These are phyloP conservation scores for Apteryx mantelli DNA, from an alignment of 2,113 vertebrate species.

Conservation along the genomic window DNA sequence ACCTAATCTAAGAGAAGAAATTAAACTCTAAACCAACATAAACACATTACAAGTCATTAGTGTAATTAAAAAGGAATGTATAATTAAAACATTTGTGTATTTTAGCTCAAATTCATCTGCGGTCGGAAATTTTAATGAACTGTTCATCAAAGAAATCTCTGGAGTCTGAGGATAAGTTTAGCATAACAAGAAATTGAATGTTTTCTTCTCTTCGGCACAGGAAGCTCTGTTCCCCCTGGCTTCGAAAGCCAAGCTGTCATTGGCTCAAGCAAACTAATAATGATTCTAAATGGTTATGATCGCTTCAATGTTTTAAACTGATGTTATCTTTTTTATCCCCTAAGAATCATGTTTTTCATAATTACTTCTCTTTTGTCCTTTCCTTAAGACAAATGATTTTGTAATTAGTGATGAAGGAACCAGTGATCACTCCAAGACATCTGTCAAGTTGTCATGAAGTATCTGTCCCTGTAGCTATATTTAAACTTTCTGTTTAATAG, in stretches of 20 bases:
- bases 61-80: conserved; percentile 88
- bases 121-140: conserved; percentile 85
- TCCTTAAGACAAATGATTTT: conserved; percentile 88
- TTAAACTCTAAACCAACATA: conserved; percentile 87
- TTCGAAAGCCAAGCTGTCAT: conserved; percentile 79
- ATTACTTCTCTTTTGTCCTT: conserved; percentile 88
- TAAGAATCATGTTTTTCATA: conserved; percentile 87
- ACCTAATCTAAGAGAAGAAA: conserved; percentile 86
- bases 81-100: conserved; percentile 90
- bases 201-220: conserved; percentile 72
- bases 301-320: conserved; percentile 82
- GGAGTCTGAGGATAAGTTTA: conserved; percentile 83
- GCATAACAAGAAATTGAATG: conserved; percentile 83
- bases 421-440: conserved; percentile 83
- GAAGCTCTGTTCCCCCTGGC: conserved; percentile 75
- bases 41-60: conserved; percentile 87
- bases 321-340: conserved; percentile 87
- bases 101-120: conserved; percentile 85
- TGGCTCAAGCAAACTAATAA: conserved; percentile 84
- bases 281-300: conserved; percentile 87
- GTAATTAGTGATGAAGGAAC: conserved; percentile 87
- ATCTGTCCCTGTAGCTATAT: conserved; percentile 86
- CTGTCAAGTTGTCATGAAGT: conserved; percentile 87
- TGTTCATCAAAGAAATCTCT: conserved; percentile 84
- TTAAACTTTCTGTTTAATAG: conserved; percentile 89